Conservation (phyloP, 2,113 vertebrate species). For the Platysteira castanea region DNA sequence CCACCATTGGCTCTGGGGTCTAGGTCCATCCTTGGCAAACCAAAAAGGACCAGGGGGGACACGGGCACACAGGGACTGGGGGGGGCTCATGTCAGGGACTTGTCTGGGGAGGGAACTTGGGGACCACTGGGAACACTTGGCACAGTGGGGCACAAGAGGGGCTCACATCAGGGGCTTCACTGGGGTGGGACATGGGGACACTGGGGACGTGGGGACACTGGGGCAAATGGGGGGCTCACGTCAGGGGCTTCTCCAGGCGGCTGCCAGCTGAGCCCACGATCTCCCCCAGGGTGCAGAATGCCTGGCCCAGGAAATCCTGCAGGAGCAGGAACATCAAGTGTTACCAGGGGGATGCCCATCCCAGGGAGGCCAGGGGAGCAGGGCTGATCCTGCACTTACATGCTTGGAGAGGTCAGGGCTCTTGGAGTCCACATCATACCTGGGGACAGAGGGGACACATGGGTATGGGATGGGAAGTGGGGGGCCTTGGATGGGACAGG, state of each 20-base stretch:
- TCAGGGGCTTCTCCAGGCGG: conserved; percentile 90
- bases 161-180: background rate
- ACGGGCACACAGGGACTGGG: background rate
- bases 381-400: conserved; percentile 73
- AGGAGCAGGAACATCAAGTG: background rate
- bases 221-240: conserved; percentile 69
- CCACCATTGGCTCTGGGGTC: background rate
- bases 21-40: background rate
- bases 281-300: conserved; percentile 93
- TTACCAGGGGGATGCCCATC: background rate
- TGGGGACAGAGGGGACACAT: conserved; percentile 30
- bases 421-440: conserved; percentile 95
- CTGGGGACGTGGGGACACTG: background rate
- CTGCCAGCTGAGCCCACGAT: conserved; percentile 92
- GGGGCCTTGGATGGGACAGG: background rate
- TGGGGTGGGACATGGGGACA: background rate
- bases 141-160: background rate
- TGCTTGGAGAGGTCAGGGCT: conserved; percentile 95
- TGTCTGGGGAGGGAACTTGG: background rate
- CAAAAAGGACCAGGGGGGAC: background rate
- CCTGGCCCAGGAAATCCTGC: conserved; percentile 94
- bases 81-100: background rate
- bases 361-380: background rate
- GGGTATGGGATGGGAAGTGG: background rate
- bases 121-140: background rate